Evolutionary conservation across 2,113 vertebrate genomes (phyloP).

Genomic region (Megatriorchis doriae): DNA sequence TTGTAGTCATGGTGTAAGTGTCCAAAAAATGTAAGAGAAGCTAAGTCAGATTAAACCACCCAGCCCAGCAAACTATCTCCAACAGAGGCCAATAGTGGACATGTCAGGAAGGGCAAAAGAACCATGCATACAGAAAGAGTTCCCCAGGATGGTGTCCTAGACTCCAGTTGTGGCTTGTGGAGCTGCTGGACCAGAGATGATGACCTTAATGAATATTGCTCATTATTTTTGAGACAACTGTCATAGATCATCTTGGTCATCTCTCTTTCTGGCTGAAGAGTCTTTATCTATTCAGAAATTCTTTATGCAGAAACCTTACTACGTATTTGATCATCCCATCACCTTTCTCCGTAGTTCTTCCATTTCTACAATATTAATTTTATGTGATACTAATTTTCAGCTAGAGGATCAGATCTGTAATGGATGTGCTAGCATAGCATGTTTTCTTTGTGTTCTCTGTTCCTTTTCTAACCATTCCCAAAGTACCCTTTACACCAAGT

Average conservation of each 20-base stretch:
- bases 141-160: not conserved
- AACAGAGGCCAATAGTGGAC: not conserved
- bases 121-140: not conserved
- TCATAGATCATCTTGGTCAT: accelerated
- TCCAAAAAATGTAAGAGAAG: not conserved
- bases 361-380: not conserved
- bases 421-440: not conserved
- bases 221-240: not conserved
- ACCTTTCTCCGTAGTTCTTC: not conserved
- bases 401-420: not conserved
- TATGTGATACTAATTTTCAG: not conserved
- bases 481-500: not conserved
- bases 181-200: not conserved
- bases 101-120: not conserved
- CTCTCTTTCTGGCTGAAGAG: not conserved
- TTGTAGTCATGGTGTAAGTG: not conserved
- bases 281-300: not conserved
- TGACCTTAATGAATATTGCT: not conserved
- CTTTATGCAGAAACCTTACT: not conserved
- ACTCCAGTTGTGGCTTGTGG: not conserved
- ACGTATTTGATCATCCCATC: not conserved
- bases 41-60: not conserved
- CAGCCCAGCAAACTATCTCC: not conserved
- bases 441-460: not conserved
- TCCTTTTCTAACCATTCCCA: not conserved